Evolutionary conservation across 2,888 invertebrate genomes (phyloP).

Genomic region (Gerris lacustris): DNA sequence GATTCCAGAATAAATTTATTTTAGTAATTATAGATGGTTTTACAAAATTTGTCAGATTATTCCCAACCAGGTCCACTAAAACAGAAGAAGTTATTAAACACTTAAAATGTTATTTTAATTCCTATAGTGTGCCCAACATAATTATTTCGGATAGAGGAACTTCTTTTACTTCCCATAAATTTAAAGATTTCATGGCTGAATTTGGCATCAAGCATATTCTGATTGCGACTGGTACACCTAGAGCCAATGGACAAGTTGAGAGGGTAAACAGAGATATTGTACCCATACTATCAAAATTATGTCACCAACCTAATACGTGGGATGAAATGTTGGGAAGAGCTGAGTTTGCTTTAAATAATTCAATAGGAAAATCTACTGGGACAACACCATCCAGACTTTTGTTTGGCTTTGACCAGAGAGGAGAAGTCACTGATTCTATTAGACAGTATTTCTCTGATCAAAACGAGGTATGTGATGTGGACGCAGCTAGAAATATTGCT

Average conservation of each 20-base stretch:
- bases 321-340: background rate
- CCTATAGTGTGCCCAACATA: slow-evolving; percentile 7
- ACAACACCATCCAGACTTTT: background rate
- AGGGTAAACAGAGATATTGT: slow-evolving; percentile 7
- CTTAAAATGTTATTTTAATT: background rate
- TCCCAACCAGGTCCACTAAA: slow-evolving; percentile 4
- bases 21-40: slow-evolving; percentile 7
- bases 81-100: slow-evolving; percentile 10
- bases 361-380: background rate
- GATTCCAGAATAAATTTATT: background rate
- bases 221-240: slow-evolving; percentile 8
- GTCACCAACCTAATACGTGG: no score
- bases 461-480: background rate
- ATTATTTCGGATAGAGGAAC: slow-evolving; percentile 6
- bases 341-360: slow-evolving; percentile 14
- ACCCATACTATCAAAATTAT: no score
- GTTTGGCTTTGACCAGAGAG: background rate
- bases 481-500: background rate
- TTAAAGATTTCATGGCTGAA: background rate
- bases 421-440: background rate
- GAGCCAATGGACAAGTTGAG: slow-evolving; percentile 10
- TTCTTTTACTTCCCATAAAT: background rate
- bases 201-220: background rate
- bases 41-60: slow-evolving; percentile 5
- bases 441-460: rapidly evolving